A percentile compares a stretch with the other conserved stretches of the same genome.
These are phyloP conservation scores for Menidia menidia DNA, from an alignment of 2,797 vertebrate species.

Conservation along the genomic window DNA sequence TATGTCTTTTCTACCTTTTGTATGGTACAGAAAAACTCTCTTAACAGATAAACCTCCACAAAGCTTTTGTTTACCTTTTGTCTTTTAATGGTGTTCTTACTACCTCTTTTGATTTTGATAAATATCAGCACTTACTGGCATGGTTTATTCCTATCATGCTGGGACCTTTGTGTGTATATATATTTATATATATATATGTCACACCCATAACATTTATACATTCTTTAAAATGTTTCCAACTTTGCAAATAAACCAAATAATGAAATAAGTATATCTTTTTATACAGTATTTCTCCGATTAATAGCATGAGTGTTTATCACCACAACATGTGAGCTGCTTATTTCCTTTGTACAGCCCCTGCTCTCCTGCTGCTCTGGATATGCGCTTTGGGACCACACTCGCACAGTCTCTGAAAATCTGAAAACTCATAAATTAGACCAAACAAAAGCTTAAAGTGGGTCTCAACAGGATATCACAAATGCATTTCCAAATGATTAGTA, in stretches of 20 bases:
- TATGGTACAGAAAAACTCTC: too few species aligned
- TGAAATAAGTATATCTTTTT: conserved; percentile 21
- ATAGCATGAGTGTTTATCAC: conserved; percentile 11
- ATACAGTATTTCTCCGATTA: conserved; percentile 19
- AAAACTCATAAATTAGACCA: conserved; percentile 32
- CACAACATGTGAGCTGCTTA: conserved; percentile 20
- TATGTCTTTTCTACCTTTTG: too few species aligned
- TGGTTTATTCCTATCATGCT: background rate
- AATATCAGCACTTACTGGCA: background rate
- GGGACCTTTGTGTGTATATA: too few species aligned
- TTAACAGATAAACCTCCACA: background rate
- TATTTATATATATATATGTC: conserved; percentile 14
- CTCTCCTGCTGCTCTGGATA: conserved; percentile 43
- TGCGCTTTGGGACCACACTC: conserved; percentile 15
- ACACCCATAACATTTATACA: too few species aligned
- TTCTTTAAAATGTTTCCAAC: conserved; percentile 13
- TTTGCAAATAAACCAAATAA: conserved; percentile 30
- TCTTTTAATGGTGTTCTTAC: background rate
- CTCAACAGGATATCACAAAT: conserved; percentile 1
- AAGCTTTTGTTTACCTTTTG: background rate
- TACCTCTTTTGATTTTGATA: conserved; percentile 8
- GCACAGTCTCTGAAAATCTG: conserved; percentile 20
- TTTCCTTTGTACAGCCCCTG: conserved; percentile 31
- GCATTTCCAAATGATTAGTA: background rate
- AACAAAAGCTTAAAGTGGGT: conserved; percentile 32